Conservation (phyloP, 2,888 invertebrate species). For the Lycaena phlaeas region DNA sequence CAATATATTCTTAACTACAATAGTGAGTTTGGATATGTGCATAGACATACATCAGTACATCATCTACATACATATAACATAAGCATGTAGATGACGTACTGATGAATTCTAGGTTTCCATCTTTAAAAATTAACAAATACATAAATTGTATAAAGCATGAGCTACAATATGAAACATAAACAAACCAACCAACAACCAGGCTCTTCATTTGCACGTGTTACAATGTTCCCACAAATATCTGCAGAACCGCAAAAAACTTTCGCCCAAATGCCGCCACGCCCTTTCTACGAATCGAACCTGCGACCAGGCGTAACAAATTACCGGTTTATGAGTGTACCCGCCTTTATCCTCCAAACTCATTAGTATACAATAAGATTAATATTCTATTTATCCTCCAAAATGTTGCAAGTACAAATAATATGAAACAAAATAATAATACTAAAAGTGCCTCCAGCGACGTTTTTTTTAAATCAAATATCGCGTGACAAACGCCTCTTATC, state of each 20-base stretch:
- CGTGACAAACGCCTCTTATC: conserved; percentile 20
- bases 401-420: no score
- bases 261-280: conserved; percentile 30
- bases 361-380: not conserved
- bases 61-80: no score
- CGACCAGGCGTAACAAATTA: conserved; percentile 23
- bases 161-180: no score
- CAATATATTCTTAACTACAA: no score
- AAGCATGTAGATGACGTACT: no score
- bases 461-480: conserved; percentile 19
- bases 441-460: no score
- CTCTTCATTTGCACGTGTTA: not conserved
- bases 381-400: conserved; percentile 5
- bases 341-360: conserved; percentile 11
- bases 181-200: conserved; percentile 5
- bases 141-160: no score
- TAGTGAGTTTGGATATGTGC: no score
- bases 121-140: no score
- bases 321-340: conserved; percentile 19
- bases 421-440: no score
- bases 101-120: no score
- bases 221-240: conserved; percentile 19
- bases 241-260: conserved; percentile 31
- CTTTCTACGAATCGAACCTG: conserved; percentile 34
- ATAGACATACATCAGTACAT: no score